A percentile compares a stretch with the other conserved stretches of the same genome.
phyloP scores from a whole-genome alignment of 2,888 invertebrate genomes.

The Ariolimax columbianus region DNA sequence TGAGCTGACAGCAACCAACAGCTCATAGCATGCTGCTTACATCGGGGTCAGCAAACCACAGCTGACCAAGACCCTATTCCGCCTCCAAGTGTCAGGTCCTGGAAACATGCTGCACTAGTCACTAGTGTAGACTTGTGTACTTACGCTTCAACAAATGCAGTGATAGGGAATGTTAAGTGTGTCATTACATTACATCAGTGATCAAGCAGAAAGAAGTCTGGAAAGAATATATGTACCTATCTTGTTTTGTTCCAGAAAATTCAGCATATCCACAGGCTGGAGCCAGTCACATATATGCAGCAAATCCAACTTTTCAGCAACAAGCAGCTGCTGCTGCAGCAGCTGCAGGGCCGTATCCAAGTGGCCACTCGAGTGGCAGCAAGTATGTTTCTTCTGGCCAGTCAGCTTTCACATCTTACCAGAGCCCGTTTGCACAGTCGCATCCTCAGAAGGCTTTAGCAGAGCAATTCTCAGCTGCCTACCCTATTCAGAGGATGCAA shows the following conservation, averaged over 20 bases:
- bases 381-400: constrained; percentile 67
- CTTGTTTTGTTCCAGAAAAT: constrained; percentile 57
- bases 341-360: constrained; percentile 52
- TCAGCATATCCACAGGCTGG: constrained; percentile 61
- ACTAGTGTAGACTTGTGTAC: no score
- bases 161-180: no score
- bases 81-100: no score
- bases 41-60: no score
- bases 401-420: constrained; percentile 75
- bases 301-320: constrained; percentile 64
- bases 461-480: constrained; percentile 65
- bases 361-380: constrained; percentile 62
- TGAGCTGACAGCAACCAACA: no score
- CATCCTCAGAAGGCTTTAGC: constrained; percentile 55
- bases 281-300: constrained; percentile 64
- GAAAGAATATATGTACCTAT: no score
- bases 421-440: constrained; percentile 68
- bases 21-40: no score
- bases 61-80: no score
- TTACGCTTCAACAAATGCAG: no score
- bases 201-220: no score
- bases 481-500: constrained; percentile 68
- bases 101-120: no score
- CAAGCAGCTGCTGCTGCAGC: constrained; percentile 30
- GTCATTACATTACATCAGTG: no score